Evolutionary conservation across 2,113 vertebrate species (phyloP), one percentile per base, ranked within the genome.

Genomic region (Tyto alba): DNA sequence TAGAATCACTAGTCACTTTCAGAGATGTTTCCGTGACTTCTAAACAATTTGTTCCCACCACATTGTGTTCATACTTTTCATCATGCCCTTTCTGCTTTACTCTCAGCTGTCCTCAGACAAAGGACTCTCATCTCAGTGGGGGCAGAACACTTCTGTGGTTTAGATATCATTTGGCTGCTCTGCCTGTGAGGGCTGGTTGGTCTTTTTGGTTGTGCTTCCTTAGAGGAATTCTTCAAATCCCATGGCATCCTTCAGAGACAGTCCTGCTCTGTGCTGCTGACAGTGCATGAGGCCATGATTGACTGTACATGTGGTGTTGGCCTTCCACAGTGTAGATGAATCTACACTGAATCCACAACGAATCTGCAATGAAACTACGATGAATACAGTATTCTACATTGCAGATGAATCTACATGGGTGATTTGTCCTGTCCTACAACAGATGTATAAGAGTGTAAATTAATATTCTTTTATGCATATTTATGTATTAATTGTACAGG

Each of bases 41-140:
- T 79, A 30, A 55, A 67, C 9, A 41, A 43, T 14, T 72, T 67
- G 10, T 48, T 75, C 13, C 18, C 38, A 59, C 13, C 20, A 23
- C 5, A 8, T 73, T 77, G 48, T 79, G 3, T 68, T 77, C 57
- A 57, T 68, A 25, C 4, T 71, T 71, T 76, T 71, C 30, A 57
- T 52, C 38, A 52, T 19, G 19, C 34, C 34, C 15, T 81, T 82
- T 78, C 71, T 78, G 29, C 45, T 86, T 91, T 76, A 47, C 13
- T 75, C 30, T 73, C 41, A 47, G 38, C 25, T 87, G 7, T 52
- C 52, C 23, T 76, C 11, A 77, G 25, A 34, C 13, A 73, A 72
- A 79, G 13, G 36, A 53, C 55, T 0, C 0, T 41, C 38, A 66
- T 1, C 6, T 69, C 45, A 4, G 1, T 38, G 32, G 59, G 0